Percentiles rank a stretch among this genome's conserved stretches.
These are phyloP conservation scores for Drosophila multiciliata DNA, from an alignment of 2,888 invertebrate genomes.

Conservation along the genomic window DNA sequence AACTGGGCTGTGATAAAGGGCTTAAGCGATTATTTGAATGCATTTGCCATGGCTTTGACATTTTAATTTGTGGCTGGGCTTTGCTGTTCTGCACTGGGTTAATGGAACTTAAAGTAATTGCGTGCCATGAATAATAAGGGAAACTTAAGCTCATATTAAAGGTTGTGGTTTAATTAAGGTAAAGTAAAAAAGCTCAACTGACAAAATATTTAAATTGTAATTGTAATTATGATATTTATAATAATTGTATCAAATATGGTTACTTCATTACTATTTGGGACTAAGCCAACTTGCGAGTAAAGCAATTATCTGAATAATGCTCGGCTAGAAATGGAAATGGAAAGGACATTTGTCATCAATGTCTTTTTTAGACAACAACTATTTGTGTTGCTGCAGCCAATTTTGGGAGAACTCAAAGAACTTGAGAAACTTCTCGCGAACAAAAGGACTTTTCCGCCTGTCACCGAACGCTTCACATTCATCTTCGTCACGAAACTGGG, in stretches of 20 bases:
- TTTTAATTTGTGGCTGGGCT: conserved; percentile 30
- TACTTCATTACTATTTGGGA: background rate
- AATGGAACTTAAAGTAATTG: conserved; percentile 14
- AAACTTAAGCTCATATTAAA: background rate
- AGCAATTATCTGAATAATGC: conserved; percentile 22
- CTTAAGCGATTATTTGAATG: conserved; percentile 26
- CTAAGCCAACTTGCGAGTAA: background rate
- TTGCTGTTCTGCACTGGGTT: conserved; percentile 18
- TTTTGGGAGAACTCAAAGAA: conserved; percentile 37
- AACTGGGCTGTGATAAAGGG: conserved; percentile 15
- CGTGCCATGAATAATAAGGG: background rate
- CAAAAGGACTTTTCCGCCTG: conserved; percentile 56
- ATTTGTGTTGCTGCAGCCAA: conserved; percentile 19
- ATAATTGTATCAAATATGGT: background rate
- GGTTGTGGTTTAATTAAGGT: background rate
- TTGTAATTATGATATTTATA: background rate
- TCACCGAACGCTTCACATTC: conserved; percentile 57
- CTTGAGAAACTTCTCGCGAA: conserved; percentile 62
- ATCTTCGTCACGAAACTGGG: conserved; percentile 70
- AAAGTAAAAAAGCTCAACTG: background rate
- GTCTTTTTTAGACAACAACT: conserved; percentile 15
- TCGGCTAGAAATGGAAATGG: conserved; percentile 1
- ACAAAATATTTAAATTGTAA: background rate
- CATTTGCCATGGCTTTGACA: conserved; percentile 45
- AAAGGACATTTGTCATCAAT: conserved; percentile 33